These are phyloP conservation scores for Heliconius sara DNA, from an alignment of 2,888 invertebrate species.

Conservation along the genomic window DNA sequence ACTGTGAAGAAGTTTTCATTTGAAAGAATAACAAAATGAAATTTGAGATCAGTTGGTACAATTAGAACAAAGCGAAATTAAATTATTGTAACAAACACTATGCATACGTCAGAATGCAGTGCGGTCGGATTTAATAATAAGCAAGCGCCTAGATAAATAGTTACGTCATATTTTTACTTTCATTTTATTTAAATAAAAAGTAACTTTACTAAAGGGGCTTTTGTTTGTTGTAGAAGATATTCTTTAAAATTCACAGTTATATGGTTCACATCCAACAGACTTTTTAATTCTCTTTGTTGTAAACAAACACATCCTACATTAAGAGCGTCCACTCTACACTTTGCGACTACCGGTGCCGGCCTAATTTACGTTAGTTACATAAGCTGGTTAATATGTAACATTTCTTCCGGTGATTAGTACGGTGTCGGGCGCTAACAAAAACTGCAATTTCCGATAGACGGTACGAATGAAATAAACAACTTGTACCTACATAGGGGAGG, in stretches of 20 bases:
- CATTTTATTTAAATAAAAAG: too few species aligned
- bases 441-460: background rate
- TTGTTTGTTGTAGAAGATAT: background rate
- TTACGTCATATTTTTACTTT: too few species aligned
- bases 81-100: background rate
- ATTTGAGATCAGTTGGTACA: background rate
- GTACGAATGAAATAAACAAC: background rate
- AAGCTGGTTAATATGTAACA: conserved; percentile 22
- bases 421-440: background rate
- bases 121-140: background rate
- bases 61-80: conserved; percentile 27
- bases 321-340: background rate
- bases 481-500: too few species aligned
- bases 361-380: conserved; percentile 27
- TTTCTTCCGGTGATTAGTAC: conserved; percentile 12
- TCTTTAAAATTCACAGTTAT: background rate
- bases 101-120: background rate
- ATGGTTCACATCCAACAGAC: background rate
- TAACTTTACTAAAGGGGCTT: too few species aligned
- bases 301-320: background rate
- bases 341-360: conserved; percentile 14
- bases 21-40: conserved; percentile 16
- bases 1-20: conserved; percentile 1
- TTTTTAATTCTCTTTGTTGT: too few species aligned
- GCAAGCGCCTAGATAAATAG: too few species aligned